Conservation (phyloP, 2,888 invertebrate genomes). For the Pristionchus fissidentatus region DNA sequence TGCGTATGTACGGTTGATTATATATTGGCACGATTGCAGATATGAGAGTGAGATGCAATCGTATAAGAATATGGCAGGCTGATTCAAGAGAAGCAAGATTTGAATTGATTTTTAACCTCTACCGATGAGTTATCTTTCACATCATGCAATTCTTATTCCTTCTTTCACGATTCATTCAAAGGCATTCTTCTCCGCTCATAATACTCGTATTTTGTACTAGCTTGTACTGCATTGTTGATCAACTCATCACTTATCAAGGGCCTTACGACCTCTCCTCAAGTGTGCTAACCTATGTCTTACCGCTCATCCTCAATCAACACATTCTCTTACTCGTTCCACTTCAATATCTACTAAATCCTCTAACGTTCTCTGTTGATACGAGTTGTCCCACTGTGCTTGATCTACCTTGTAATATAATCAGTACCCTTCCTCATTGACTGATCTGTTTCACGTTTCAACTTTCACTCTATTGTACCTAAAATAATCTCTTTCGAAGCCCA, state of each 20-base stretch:
- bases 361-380: constrained; percentile 41
- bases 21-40: neutral
- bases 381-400: neutral
- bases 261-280: constrained; percentile 6
- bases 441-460: constrained; percentile 9
- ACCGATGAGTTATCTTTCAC: neutral
- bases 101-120: neutral
- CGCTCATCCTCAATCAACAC: constrained; percentile 17
- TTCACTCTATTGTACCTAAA: neutral
- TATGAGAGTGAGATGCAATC: constrained; percentile 42
- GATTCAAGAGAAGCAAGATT: too few species aligned
- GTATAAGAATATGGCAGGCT: constrained; percentile 29
- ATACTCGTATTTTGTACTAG: neutral
- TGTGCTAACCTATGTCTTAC: constrained; percentile 36
- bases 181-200: neutral
- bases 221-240: constrained; percentile 11
- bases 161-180: neutral
- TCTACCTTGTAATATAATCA: constrained; percentile 8
- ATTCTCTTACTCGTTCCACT: neutral
- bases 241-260: neutral
- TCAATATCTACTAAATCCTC: constrained; percentile 25
- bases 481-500: too few species aligned
- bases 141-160: constrained; percentile 15
- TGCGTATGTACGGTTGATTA: neutral
- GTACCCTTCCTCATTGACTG: neutral